phyloP scores from a whole-genome alignment of 2,113 vertebrate species.

The Tiliqua scincoides region DNA sequence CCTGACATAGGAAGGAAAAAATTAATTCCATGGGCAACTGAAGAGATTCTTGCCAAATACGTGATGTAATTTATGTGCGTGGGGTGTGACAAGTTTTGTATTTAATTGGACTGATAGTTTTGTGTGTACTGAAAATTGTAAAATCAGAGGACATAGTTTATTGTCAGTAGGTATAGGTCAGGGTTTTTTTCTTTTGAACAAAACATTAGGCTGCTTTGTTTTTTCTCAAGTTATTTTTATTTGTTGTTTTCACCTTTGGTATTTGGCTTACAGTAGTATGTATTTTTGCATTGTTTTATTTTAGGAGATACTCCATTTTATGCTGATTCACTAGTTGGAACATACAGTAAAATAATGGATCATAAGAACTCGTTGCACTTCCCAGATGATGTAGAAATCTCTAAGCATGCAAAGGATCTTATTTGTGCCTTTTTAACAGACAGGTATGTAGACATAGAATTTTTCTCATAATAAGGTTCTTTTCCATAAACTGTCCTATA shows the following conservation, averaged over 20 bases:
- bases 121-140: not conserved
- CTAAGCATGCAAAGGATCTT: conserved; percentile 94
- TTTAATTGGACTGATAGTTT: not conserved
- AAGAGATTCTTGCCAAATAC: not conserved
- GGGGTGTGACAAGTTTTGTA: not conserved
- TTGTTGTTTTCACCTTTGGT: not conserved
- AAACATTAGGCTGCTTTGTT: not conserved
- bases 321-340: conserved; percentile 97
- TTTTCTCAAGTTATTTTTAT: not conserved
- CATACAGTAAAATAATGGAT: conserved; percentile 99
- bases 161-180: not conserved
- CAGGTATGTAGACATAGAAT: conserved; percentile 77
- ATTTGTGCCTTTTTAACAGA: conserved; percentile 98
- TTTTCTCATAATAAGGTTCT: conserved; percentile 34
- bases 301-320: conserved; percentile 98
- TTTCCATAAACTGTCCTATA: conserved; percentile 23
- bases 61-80: not conserved
- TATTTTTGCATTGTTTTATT: conserved; percentile 52
- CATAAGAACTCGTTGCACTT: conserved; percentile 98
- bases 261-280: conserved; percentile 4
- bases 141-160: not conserved
- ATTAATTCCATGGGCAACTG: not conserved
- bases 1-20: not conserved
- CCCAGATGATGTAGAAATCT: conserved; percentile 97
- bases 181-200: not conserved